Evolutionary conservation across 2,888 invertebrate genomes (phyloP).

Genomic region (Trissolcus brochymenae): DNA sequence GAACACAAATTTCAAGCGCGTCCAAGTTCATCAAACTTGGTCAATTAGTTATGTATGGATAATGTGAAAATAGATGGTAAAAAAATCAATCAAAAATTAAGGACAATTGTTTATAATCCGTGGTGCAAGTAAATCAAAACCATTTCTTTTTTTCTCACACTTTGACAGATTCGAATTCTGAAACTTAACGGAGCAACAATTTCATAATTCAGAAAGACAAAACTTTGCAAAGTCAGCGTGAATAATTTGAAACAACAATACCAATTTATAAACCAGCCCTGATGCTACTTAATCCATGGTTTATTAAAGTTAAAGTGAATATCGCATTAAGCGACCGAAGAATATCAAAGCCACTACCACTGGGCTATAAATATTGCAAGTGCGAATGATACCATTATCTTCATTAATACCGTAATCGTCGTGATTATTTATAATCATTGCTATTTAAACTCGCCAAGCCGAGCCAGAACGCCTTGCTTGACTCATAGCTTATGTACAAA

Average conservation of each 20-base stretch:
- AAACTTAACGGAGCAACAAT: background rate
- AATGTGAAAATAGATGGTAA: background rate
- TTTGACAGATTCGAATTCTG: too few species aligned
- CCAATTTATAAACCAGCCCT: slow-evolving; percentile 16
- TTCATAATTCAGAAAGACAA: background rate
- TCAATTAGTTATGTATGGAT: background rate
- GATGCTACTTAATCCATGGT: slow-evolving; percentile 35
- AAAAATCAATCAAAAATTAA: background rate
- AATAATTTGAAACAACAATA: slow-evolving; percentile 17
- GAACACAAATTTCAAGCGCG: background rate
- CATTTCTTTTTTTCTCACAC: too few species aligned
- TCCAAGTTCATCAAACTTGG: slow-evolving; percentile 1
- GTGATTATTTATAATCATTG: slow-evolving; percentile 49
- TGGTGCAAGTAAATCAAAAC: too few species aligned
- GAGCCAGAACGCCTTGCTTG: slow-evolving; percentile 9
- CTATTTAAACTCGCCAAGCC: slow-evolving; percentile 35
- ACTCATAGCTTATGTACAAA: slow-evolving; percentile 28
- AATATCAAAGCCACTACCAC: slow-evolving; percentile 44
- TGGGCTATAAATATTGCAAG: slow-evolving; percentile 37
- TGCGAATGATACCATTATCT: slow-evolving; percentile 53
- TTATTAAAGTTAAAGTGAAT: slow-evolving; percentile 49
- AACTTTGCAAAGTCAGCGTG: slow-evolving; percentile 1
- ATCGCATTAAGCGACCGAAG: slow-evolving; percentile 43
- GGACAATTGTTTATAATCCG: background rate
- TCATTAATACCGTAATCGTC: slow-evolving; percentile 52